Evolutionary conservation across 2,113 vertebrate species (phyloP).

Genomic region (Scopus umbretta): DNA sequence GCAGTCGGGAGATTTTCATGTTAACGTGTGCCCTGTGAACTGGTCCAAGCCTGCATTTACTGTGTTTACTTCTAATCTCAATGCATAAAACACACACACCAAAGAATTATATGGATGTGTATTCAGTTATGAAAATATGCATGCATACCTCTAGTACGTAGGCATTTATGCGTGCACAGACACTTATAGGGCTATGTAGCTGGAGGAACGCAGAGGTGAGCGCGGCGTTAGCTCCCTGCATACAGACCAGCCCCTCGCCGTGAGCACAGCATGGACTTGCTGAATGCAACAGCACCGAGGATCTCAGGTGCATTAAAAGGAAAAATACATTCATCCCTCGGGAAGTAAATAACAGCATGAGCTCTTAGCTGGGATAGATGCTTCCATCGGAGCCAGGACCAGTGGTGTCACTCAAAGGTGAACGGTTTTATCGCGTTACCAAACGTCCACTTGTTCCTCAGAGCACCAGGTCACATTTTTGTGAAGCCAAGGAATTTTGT

Average conservation of each 20-base stretch:
- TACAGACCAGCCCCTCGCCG: rapidly evolving
- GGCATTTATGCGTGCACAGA: rapidly evolving
- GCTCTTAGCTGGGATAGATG: neutral
- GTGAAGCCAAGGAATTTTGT: neutral
- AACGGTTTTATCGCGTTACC: rapidly evolving
- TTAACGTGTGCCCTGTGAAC: neutral
- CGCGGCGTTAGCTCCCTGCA: neutral
- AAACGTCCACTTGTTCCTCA: rapidly evolving
- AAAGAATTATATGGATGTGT: neutral
- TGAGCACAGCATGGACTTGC: neutral
- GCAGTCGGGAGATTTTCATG: neutral
- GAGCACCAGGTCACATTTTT: neutral
- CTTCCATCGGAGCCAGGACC: neutral
- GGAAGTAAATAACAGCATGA: neutral
- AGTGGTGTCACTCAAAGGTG: no score
- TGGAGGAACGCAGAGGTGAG: rapidly evolving
- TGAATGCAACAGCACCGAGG: no score
- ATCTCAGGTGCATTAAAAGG: neutral
- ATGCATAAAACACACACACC: rapidly evolving
- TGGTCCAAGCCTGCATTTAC: neutral
- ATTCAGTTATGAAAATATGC: neutral
- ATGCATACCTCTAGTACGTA: rapidly evolving
- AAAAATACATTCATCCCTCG: neutral
- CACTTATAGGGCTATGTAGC: rapidly evolving
- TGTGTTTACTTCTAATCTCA: neutral